phyloP scores from a whole-genome alignment of 53 echinoderm and acorn worm genomes.

The Zoroaster sp. region DNA sequence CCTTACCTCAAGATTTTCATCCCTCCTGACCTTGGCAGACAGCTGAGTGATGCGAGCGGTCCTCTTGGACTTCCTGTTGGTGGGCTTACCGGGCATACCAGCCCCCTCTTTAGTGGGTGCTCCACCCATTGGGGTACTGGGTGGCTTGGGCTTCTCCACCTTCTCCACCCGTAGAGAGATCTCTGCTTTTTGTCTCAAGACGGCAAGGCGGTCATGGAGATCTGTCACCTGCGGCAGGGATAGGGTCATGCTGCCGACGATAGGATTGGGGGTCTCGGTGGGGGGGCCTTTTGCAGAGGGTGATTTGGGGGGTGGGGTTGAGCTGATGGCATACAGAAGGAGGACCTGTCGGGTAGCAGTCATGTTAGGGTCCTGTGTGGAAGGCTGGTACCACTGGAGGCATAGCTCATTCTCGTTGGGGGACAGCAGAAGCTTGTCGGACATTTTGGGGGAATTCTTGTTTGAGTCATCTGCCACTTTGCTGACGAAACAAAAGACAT shows the following conservation, averaged over 20 bases:
- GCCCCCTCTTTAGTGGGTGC: conserved; percentile 39
- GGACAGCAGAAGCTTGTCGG: conserved; percentile 50
- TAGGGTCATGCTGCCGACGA: conserved; percentile 61
- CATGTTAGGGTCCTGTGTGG: conserved; percentile 50
- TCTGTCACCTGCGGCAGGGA: conserved; percentile 62
- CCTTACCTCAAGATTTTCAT: conserved; percentile 92
- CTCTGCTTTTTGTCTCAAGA: conserved; percentile 84
- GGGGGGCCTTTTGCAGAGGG: background rate
- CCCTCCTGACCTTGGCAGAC: conserved; percentile 87
- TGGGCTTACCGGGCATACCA: conserved; percentile 54
- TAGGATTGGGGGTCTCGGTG: background rate
- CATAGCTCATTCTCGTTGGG: conserved; percentile 75
- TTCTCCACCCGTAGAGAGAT: conserved; percentile 74
- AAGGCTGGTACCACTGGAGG: conserved; percentile 96
- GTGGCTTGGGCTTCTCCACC: conserved; percentile 61
- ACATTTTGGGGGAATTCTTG: conserved; percentile 10
- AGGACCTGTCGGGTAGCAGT: conserved; percentile 44
- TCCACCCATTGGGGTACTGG: conserved; percentile 49
- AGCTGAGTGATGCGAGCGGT: conserved; percentile 88
- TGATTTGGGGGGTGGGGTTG: conserved; percentile 35
- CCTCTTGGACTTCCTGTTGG: conserved; percentile 78
- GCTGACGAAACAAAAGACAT: conserved; percentile 27
- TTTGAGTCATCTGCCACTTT: conserved; percentile 3
- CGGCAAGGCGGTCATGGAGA: conserved; percentile 79
- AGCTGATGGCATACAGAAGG: conserved; percentile 68